Evolutionary conservation across 35 echinoderm and acorn worm genomes (phyloP).

Genomic region (Ophioderma brevispina): DNA sequence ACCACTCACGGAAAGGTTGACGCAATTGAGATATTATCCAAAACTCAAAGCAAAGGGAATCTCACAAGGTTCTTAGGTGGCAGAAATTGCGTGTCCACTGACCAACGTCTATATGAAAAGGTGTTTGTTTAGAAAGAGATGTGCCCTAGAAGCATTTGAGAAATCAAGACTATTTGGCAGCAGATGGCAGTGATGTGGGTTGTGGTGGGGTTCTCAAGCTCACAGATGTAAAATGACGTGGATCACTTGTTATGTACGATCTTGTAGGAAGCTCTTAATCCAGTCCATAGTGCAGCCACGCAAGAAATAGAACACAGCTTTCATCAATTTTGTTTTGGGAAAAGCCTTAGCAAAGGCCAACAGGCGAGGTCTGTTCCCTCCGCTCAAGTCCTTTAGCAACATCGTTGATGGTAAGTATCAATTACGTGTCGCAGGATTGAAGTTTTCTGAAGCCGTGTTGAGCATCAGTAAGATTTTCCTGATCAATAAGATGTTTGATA

Average conservation of each 20-base stretch:
- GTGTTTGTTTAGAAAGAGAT: too few species aligned
- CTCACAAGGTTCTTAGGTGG: too few species aligned
- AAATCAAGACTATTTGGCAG: too few species aligned
- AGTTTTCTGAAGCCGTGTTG: conserved; percentile 44
- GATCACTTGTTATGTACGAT: conserved; percentile 33
- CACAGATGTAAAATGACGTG: too few species aligned
- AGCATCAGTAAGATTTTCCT: conserved; percentile 8
- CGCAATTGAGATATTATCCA: too few species aligned
- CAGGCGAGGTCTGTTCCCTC: neutral
- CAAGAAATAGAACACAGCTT: conserved; percentile 9
- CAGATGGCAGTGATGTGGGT: too few species aligned
- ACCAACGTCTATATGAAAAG: too few species aligned
- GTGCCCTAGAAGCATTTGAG: too few species aligned
- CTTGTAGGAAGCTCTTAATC: conserved; percentile 26
- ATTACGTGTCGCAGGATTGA: conserved; percentile 48
- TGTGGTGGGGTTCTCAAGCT: too few species aligned
- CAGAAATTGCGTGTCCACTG: too few species aligned
- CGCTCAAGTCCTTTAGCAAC: conserved; percentile 39
- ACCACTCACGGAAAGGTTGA: too few species aligned
- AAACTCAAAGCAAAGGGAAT: too few species aligned
- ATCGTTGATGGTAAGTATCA: conserved; percentile 35
- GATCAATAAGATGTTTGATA: conserved; percentile 17
- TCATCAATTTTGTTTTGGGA: neutral
- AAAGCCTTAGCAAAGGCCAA: neutral
- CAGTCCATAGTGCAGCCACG: conserved; percentile 10